Conservation (phyloP, 2,888 invertebrate genomes). For the Ennomos erosarius region DNA sequence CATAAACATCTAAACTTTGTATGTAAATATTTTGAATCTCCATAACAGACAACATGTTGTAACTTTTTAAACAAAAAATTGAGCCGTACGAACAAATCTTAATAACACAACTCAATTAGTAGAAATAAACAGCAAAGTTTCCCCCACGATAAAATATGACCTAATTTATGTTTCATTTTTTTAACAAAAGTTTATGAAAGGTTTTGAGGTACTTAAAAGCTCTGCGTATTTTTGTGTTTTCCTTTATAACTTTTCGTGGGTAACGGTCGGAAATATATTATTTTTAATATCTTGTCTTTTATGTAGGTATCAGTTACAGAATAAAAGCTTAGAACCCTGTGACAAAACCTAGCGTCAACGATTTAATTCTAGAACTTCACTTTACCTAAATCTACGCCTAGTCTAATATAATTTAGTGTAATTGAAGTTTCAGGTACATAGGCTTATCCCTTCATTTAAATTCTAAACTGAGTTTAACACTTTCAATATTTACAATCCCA, state of each 20-base stretch:
- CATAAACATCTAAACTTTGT: not conserved
- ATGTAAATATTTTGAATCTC: not conserved
- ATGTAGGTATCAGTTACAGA: slow-evolving; percentile 32
- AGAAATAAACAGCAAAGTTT: slow-evolving; percentile 71
- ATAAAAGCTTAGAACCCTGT: slow-evolving; percentile 75
- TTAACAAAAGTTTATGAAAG: too few species aligned
- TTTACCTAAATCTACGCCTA: slow-evolving; percentile 74
- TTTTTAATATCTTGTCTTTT: slow-evolving; percentile 4
- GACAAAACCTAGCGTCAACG: slow-evolving; percentile 76
- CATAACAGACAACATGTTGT: too few species aligned
- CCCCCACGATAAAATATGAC: slow-evolving; percentile 34
- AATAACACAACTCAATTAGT: slow-evolving; percentile 4
- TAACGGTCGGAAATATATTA: too few species aligned
- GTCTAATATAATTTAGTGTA: slow-evolving; percentile 75
- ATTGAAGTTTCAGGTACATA: slow-evolving; percentile 83
- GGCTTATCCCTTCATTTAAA: slow-evolving; percentile 64
- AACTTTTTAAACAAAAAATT: too few species aligned
- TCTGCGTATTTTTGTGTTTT: too few species aligned
- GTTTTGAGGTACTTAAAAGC: too few species aligned
- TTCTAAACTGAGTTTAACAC: slow-evolving; percentile 55
- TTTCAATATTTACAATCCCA: slow-evolving; percentile 66
- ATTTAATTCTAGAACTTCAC: slow-evolving; percentile 74
- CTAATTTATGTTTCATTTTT: too few species aligned
- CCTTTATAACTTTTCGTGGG: too few species aligned
- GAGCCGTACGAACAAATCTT: too few species aligned